A percentile compares a stretch with the other conserved stretches of the same genome.
phyloP scores from a whole-genome alignment of 1,140 invertebrate species.

The Heliconius eleuchia region DNA sequence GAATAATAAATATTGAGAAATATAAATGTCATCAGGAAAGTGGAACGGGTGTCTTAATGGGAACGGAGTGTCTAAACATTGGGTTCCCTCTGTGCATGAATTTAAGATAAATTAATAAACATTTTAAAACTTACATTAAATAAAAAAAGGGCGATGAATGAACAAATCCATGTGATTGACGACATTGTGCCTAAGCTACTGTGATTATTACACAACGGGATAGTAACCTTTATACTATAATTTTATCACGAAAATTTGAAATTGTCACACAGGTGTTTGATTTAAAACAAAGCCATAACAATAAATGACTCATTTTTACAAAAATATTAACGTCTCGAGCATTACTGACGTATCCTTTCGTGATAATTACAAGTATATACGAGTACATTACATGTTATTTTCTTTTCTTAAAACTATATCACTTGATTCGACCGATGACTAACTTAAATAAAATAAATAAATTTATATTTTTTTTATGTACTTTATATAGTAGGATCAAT shows the following conservation, averaged over 20 bases:
- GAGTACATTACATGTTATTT: too few species aligned
- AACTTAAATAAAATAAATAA: too few species aligned
- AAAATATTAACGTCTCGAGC: conserved; percentile 4
- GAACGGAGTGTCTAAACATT: too few species aligned
- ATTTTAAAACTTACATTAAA: conserved; percentile 50
- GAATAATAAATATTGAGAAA: too few species aligned
- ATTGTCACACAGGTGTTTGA: conserved; percentile 43
- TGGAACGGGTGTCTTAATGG: too few species aligned
- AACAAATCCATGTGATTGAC: conserved; percentile 51
- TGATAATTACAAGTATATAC: not conserved
- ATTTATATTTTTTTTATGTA: not conserved
- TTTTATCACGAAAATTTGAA: conserved; percentile 43
- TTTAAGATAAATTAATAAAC: not conserved
- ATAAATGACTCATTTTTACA: conserved; percentile 38
- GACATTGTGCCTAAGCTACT: conserved; percentile 43
- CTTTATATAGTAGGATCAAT: not conserved
- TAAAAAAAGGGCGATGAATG: conserved; percentile 44
- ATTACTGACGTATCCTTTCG: conserved; percentile 1
- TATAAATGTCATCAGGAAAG: too few species aligned
- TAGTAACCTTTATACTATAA: conserved; percentile 40
- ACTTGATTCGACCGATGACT: too few species aligned
- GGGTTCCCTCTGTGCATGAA: too few species aligned
- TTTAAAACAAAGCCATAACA: conserved; percentile 44
- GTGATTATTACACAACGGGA: conserved; percentile 37
- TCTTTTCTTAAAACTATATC: too few species aligned